Evolutionary conservation across 2,113 vertebrate species (phyloP).

Genomic region (Tauraco erythrolophus): DNA sequence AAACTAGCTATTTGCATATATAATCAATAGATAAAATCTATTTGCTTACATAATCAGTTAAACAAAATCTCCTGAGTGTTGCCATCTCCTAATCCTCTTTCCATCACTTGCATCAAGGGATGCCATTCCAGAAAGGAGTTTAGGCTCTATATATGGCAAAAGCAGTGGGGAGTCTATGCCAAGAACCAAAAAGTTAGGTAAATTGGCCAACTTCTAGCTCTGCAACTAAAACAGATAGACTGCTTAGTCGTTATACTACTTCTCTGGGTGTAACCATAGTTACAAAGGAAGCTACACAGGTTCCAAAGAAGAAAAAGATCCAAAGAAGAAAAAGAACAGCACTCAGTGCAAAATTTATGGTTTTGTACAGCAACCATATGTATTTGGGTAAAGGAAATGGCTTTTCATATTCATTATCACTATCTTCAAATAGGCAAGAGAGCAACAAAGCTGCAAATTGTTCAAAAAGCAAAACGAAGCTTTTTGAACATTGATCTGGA

Average conservation of each 20-base stretch:
- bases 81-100: background rate
- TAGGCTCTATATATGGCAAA: background rate
- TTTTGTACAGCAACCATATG: background rate
- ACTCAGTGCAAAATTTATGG: background rate
- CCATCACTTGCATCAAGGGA: background rate
- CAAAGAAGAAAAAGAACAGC: background rate
- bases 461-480: background rate
- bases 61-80: background rate
- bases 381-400: background rate
- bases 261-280: background rate
- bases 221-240: background rate
- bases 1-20: background rate
- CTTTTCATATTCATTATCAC: background rate
- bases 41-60: background rate
- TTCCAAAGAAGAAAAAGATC: background rate
- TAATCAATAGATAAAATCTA: background rate
- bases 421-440: background rate
- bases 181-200: background rate
- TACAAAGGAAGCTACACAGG: background rate
- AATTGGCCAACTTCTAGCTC: background rate
- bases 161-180: background rate
- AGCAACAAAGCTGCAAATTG: background rate
- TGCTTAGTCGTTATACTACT: background rate
- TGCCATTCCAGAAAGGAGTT: background rate
- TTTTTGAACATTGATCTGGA: background rate